Conservation (phyloP, 2,797 vertebrate species). For the Microctenopoma lineatum region DNA sequence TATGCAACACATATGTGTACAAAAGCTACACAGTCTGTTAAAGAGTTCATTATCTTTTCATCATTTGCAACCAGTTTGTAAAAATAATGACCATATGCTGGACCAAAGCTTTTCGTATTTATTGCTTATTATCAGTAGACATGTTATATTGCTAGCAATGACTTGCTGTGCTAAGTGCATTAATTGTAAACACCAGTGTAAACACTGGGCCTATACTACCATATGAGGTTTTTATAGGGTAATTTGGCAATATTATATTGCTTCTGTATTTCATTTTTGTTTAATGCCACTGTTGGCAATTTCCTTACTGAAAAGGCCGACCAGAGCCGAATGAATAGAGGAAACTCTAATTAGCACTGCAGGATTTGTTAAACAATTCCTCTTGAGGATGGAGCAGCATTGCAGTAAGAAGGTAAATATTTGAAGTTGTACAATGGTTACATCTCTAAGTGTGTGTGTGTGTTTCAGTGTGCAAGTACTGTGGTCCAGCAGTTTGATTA, state of each 20-base stretch:
- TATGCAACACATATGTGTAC: neutral
- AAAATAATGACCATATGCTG: slow-evolving; percentile 8
- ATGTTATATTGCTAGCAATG: neutral
- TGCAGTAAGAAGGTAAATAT: slow-evolving; percentile 71
- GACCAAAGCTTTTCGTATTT: neutral
- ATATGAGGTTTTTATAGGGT: slow-evolving; percentile 24
- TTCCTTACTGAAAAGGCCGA: slow-evolving; percentile 48
- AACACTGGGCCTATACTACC: slow-evolving; percentile 12
- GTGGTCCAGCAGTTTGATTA: slow-evolving; percentile 46
- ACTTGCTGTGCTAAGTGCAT: slow-evolving; percentile 6
- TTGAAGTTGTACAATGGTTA: slow-evolving; percentile 58
- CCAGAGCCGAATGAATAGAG: slow-evolving; percentile 34
- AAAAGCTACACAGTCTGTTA: neutral
- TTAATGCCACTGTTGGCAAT: slow-evolving; percentile 36
- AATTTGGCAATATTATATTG: slow-evolving; percentile 44
- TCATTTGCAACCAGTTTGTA: slow-evolving; percentile 5
- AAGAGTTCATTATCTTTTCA: neutral
- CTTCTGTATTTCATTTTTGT: slow-evolving; percentile 33
- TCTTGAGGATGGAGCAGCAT: slow-evolving; percentile 55
- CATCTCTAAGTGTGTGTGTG: slow-evolving; percentile 32
- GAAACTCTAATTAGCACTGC: slow-evolving; percentile 65
- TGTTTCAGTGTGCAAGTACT: slow-evolving; percentile 11
- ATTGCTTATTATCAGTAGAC: slow-evolving; percentile 7
- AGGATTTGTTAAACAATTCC: slow-evolving; percentile 68
- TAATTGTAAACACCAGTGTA: slow-evolving; percentile 20